Base-by-base conservation (phyloP, 1,140 invertebrate genomes). In the Procambarus clarkii region DNA sequence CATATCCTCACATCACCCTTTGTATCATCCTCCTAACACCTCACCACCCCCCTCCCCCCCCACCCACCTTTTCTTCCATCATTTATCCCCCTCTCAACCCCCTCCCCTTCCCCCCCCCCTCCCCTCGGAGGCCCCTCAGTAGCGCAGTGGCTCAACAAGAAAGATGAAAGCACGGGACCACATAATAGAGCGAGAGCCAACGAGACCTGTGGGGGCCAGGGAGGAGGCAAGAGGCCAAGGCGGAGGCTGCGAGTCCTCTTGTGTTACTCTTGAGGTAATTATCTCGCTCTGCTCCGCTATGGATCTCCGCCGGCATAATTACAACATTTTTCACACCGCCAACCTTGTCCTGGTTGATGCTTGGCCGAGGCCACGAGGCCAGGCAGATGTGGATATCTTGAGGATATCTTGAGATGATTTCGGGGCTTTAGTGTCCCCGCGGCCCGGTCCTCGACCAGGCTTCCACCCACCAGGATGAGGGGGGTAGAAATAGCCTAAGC, bases 251-350 rank as follows among this genome's bases (percentile, higher is more conserved):
- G 7, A n/a, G 48, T 44, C 79, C 58, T 54, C 48, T 48, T 54
- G 18, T 81, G 48, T 81, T 54, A 48, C 58, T 18, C 79, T 81
- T 74, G 79, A n/a, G 79, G 79, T 81, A 81, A 81, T 81, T 81
- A 81, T 81, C 79, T 81, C 58, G 48, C 79, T 54, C 50, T 54
- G 79, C 48, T 54, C 79, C 48, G 79, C 79, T 54, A 81, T 81
- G 79, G 79, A 81, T 81, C 79, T 54, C 45, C 21, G 3, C 79
- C 46, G 9, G 46, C 15, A 81, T 81, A 81, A 81, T 81, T 81
- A 81, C 15, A 18, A 81, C 79, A 81, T 81, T 81, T 54, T 81
- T 81, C 79, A 81, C 79, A 54, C 79, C 46, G 34, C 79, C 45
- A 45, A n/a, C 79, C 69, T 74, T 64, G 21, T 18, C 69, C 69